Percentiles rank a stretch among this genome's conserved stretches.
phyloP scores from a whole-genome alignment of 2,888 invertebrate genomes.

The Andricus quercusramuli region DNA sequence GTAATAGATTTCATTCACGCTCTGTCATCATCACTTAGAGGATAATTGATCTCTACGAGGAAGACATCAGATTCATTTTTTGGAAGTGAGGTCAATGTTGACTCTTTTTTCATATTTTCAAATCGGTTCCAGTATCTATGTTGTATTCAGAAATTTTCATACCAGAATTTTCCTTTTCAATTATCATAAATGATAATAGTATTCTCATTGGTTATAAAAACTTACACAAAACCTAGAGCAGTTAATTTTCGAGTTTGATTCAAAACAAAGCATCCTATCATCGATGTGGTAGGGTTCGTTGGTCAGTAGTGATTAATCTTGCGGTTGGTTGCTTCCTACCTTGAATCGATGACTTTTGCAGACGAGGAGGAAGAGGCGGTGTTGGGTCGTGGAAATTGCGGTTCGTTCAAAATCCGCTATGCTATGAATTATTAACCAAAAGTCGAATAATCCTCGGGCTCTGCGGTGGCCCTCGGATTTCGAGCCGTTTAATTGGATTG shows the following conservation, averaged over 20 bases:
- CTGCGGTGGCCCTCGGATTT: constrained; percentile 47
- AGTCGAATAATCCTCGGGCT: constrained; percentile 55
- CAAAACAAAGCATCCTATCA: background rate
- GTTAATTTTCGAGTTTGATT: background rate
- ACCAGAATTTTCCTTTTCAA: too few relatives aligned
- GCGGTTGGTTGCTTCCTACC: constrained; percentile 10
- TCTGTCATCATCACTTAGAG: background rate
- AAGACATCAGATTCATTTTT: background rate
- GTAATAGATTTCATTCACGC: background rate
- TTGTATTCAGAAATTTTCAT: too few relatives aligned
- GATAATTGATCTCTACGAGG: background rate
- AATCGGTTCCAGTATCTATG: too few relatives aligned
- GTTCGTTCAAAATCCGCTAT: constrained; percentile 32
- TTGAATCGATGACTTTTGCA: constrained; percentile 28
- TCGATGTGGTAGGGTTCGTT: background rate
- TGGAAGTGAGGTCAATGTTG: too few relatives aligned
- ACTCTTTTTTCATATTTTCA: too few relatives aligned
- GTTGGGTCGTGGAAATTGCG: constrained; percentile 37
- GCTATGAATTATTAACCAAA: constrained; percentile 47
- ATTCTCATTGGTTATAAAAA: background rate
- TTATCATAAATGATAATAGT: too few relatives aligned
- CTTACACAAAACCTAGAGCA: background rate
- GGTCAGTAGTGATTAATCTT: constrained; percentile 3
- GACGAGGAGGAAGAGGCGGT: constrained; percentile 2
- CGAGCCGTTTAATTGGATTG: constrained; percentile 54